Evolutionary conservation across 2,113 vertebrate species (phyloP), one percentile per base, ranked within the genome.

Genomic region (Rutilus rutilus): DNA sequence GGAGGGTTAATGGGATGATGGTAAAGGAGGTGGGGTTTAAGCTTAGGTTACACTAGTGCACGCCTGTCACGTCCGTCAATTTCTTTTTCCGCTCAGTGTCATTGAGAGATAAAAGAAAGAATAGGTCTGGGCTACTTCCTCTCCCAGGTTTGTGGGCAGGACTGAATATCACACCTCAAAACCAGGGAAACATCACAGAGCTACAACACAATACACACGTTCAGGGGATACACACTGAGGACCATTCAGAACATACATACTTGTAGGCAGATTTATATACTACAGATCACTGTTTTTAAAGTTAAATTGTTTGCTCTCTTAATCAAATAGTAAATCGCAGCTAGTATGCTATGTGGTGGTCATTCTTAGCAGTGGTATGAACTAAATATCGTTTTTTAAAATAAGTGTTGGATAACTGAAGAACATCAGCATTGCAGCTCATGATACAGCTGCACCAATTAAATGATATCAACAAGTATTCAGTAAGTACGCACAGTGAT

Each of bases 1-100:
- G 54, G 84, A 90, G 86, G 83, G 42, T 75, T 80, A 91, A 89
- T 90, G 90, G 90, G 90, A 92, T 67, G 78, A 50, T 71, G 88
- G 23, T 84, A 92, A 90, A 93, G 91, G 92, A 91, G 93, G 90
- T 92, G 91, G 87, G 80, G 3, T 67, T 64, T 84, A 81, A 84
- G 90, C 85, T 92, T 87, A 75, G 77, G 88, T 94, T 93, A 91
- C 93, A 87, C 83, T 86, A 74, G 85, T 87, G 84, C 81, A 88
- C 42, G 88, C 87, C 88, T 89, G 88, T 91, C 90, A 84, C 60
- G 86, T 93, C 87, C 80, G 90, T 90, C 89, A 89, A 82, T 84
- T 54, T 75, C 73, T 52, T 57, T 84, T 62, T 65, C 12, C 39
- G n/a, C 64, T 50, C 6, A 1, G 60, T 74, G 87, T 88, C 77